phyloP scores from a whole-genome alignment of 2,797 vertebrate genomes.

The Poeciliopsis paucimaculata region DNA sequence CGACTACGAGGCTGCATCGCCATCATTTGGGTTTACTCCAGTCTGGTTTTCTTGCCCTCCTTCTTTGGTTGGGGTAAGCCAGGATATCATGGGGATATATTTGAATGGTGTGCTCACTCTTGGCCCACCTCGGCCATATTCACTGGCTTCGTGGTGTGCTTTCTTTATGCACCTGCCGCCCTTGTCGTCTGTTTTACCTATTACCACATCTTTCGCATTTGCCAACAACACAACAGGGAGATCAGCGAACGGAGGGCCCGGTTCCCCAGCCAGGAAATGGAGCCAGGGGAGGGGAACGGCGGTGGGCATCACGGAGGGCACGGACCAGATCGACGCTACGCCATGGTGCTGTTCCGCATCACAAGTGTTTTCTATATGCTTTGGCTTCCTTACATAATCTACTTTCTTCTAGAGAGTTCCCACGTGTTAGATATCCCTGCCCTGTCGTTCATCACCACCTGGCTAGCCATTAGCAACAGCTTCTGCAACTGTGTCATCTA shows the following conservation, averaged over 20 bases:
- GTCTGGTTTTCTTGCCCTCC: conserved; percentile 93
- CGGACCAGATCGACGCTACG: conserved; percentile 93
- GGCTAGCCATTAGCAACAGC: conserved; percentile 99
- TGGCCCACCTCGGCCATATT: conserved; percentile 98
- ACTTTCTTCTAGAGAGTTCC: conserved; percentile 97
- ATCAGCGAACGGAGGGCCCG: conserved; percentile 94
- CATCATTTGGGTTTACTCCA: conserved; percentile 97
- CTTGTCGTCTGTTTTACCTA: conserved; percentile 98
- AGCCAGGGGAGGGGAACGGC: conserved; percentile 82
- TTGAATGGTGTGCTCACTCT: conserved; percentile 96
- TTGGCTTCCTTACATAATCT: conserved; percentile 98
- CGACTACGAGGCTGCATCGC: conserved; percentile 93
- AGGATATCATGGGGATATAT: conserved; percentile 98
- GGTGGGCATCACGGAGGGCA: conserved; percentile 86
- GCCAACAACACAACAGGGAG: conserved; percentile 98
- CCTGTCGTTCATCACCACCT: conserved; percentile 96
- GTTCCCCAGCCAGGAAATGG: conserved; percentile 94
- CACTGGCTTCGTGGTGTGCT: conserved; percentile 96
- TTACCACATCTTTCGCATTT: conserved; percentile 98
- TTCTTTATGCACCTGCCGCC: conserved; percentile 95
- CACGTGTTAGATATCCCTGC: conserved; percentile 92
- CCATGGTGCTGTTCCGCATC: conserved; percentile 97
- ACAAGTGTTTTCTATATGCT: conserved; percentile 98
- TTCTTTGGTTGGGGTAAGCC: conserved; percentile 99
- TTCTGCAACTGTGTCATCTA: conserved; percentile 99